phyloP scores from a whole-genome alignment of 2,888 invertebrate genomes.

The Vesta saturnalis region DNA sequence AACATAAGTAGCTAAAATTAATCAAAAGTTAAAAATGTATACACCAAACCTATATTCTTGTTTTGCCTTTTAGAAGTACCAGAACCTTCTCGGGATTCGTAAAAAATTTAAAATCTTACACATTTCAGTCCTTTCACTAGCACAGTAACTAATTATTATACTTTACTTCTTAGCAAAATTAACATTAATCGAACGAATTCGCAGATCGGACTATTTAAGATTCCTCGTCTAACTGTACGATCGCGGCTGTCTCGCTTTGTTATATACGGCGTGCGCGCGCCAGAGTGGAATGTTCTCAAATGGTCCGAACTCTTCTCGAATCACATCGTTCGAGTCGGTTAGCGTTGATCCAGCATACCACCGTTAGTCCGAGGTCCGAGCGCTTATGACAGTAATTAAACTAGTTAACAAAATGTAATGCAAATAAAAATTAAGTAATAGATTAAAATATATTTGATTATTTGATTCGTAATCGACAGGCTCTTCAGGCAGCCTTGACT shows the following conservation, averaged over 20 bases:
- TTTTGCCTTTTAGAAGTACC: slow-evolving; percentile 3
- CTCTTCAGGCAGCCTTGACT: not conserved
- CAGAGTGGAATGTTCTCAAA: not conserved
- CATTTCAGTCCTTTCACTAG: too few species aligned
- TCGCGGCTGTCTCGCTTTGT: not conserved
- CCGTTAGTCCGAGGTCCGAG: slow-evolving; percentile 3
- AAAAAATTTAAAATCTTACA: slow-evolving; percentile 5
- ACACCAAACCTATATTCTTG: not conserved
- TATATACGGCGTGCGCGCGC: not conserved
- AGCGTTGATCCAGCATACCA: slow-evolving; percentile 2
- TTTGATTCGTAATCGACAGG: slow-evolving; percentile 1
- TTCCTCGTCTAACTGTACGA: slow-evolving; percentile 1
- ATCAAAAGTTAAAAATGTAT: slow-evolving; percentile 3
- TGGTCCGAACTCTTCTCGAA: not conserved
- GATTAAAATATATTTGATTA: slow-evolving; percentile 5
- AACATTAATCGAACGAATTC: slow-evolving; percentile 1
- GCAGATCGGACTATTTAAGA: slow-evolving; percentile 1
- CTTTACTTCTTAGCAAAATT: not conserved
- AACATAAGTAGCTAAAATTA: slow-evolving; percentile 3
- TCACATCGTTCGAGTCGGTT: not conserved
- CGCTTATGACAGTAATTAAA: slow-evolving; percentile 5
- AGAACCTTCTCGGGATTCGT: not conserved
- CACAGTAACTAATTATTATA: slow-evolving; percentile 5
- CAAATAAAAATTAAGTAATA: not conserved
- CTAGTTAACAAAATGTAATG: slow-evolving; percentile 2